Evolutionary conservation across 1,140 invertebrate species (phyloP).

Genomic region (Zaprionus nigranus): DNA sequence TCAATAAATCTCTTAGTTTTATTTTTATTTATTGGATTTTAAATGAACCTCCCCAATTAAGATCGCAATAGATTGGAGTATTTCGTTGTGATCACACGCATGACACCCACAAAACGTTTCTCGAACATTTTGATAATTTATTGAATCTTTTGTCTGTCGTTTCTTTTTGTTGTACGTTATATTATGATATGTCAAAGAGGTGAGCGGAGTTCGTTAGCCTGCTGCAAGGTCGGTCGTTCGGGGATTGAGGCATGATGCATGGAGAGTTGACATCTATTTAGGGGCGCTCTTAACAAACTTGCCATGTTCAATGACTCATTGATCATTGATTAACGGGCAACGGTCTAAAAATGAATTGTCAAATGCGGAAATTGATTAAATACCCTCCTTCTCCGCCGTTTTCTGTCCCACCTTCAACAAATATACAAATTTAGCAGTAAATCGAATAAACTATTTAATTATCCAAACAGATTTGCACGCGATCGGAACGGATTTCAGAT

Average conservation of each 20-base stretch:
- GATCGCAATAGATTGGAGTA: slow-evolving; percentile 13
- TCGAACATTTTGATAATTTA: slow-evolving; percentile 24
- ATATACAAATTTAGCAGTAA: slow-evolving; percentile 3
- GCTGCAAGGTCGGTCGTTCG: slow-evolving; percentile 43
- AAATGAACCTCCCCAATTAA: not conserved
- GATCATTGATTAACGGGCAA: slow-evolving; percentile 45
- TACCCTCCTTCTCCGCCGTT: not conserved
- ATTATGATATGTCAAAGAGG: slow-evolving; percentile 38
- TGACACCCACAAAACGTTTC: slow-evolving; percentile 29
- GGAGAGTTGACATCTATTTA: slow-evolving; percentile 57
- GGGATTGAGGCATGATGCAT: not conserved
- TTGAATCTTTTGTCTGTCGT: slow-evolving; percentile 26
- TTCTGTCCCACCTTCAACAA: not conserved
- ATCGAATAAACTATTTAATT: slow-evolving; percentile 7
- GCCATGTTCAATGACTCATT: slow-evolving; percentile 39
- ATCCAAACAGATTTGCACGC: not conserved
- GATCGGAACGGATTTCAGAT: not conserved
- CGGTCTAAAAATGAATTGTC: slow-evolving; percentile 40
- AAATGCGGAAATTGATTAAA: slow-evolving; percentile 59
- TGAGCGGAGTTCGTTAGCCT: slow-evolving; percentile 51
- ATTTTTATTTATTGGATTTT: not conserved
- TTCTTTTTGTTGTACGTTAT: slow-evolving; percentile 6
- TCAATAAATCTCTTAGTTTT: too few relatives aligned
- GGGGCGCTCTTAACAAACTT: slow-evolving; percentile 22
- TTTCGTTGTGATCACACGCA: not conserved